A percentile compares a stretch with the other conserved stretches of the same genome.
Evolutionary conservation across 2,888 invertebrate species (phyloP).

Genomic region (Metellina segmentata): DNA sequence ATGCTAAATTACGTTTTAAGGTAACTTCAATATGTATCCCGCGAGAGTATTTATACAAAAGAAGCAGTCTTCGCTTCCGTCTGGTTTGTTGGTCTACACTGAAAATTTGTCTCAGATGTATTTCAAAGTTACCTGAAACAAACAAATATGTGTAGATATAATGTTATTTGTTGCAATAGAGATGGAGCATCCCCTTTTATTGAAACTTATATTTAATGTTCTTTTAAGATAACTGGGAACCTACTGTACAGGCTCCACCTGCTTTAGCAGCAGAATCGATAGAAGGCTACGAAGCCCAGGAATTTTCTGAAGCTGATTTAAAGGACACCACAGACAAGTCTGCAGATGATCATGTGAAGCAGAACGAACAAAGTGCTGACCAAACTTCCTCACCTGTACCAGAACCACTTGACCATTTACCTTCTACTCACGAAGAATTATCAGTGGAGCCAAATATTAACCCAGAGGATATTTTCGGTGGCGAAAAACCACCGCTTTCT

Average conservation of each 20-base stretch:
- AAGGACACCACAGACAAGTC: neutral
- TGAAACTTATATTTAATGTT: too few relatives aligned
- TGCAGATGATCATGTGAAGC: neutral
- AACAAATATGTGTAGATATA: too few relatives aligned
- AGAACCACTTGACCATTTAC: neutral
- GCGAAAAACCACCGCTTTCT: neutral
- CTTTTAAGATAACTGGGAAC: neutral
- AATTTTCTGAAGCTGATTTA: constrained; percentile 14
- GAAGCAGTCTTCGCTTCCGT: too few relatives aligned
- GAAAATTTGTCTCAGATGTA: too few relatives aligned
- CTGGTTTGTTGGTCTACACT: too few relatives aligned
- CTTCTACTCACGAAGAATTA: neutral
- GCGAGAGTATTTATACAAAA: too few relatives aligned
- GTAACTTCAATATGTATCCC: too few relatives aligned
- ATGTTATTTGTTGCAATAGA: too few relatives aligned
- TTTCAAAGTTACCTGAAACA: too few relatives aligned
- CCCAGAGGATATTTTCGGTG: neutral
- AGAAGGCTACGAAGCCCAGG: constrained; percentile 2
- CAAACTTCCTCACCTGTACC: neutral
- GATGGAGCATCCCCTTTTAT: too few relatives aligned
- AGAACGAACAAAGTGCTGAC: neutral
- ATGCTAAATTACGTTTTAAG: too few relatives aligned
- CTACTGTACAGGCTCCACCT: neutral
- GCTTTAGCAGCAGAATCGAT: neutral
- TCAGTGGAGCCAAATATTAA: neutral